These are phyloP conservation scores for Tauraco hartlaubi DNA, from an alignment of 2,797 vertebrate genomes.

Conservation along the genomic window DNA sequence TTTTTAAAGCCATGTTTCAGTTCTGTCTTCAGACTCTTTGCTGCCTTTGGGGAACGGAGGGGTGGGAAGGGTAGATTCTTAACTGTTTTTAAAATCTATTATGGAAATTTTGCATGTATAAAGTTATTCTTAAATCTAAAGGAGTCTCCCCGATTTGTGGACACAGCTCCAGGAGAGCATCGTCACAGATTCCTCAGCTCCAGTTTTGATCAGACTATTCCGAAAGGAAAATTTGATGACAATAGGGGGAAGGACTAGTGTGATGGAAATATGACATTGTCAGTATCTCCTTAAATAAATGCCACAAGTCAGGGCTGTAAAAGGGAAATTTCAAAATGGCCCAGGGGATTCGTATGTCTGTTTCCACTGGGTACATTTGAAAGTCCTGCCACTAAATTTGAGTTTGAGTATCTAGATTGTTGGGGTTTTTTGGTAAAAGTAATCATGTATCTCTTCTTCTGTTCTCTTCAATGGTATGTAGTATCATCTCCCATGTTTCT, in stretches of 20 bases:
- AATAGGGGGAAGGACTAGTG: background rate
- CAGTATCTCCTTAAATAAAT: background rate
- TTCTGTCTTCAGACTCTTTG: constrained; percentile 68
- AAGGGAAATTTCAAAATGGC: background rate
- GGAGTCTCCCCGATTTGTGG: constrained; percentile 40
- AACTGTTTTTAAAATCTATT: constrained; percentile 68
- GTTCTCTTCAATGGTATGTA: background rate
- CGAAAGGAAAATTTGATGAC: background rate
- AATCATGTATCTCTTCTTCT: background rate
- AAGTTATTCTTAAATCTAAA: constrained; percentile 65
- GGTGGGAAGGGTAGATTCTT: constrained; percentile 68
- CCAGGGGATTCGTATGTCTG: background rate
- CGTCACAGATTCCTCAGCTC: constrained; percentile 29
- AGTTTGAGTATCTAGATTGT: background rate
- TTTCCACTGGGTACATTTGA: constrained; percentile 12
- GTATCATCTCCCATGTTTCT: background rate
- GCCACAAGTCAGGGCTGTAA: background rate
- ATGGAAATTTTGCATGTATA: constrained; percentile 64
- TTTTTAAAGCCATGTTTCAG: constrained; percentile 74
- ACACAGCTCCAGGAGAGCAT: constrained; percentile 69
- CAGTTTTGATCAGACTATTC: background rate
- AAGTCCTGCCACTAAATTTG: constrained; percentile 21
- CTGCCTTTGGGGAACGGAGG: constrained; percentile 65
- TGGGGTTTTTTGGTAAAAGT: background rate
- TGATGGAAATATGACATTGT: background rate